Evolutionary conservation across 2,888 invertebrate species (phyloP).

Genomic region (Odontocerum albicorne): DNA sequence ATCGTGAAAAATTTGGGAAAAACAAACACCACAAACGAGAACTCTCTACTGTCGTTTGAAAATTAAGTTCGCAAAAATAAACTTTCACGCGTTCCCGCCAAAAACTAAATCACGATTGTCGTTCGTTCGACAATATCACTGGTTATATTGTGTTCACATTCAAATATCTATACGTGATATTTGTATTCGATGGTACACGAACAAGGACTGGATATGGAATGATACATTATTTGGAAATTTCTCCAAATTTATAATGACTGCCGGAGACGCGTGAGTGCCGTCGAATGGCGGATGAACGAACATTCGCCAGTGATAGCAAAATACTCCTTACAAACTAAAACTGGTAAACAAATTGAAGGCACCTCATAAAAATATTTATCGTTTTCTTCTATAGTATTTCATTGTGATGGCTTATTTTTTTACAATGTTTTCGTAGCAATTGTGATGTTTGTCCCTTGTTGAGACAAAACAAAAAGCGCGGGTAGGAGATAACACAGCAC

Average conservation of each 20-base stretch:
- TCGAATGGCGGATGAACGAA: slow-evolving; percentile 36
- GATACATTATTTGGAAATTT: slow-evolving; percentile 48
- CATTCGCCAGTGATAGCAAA: slow-evolving; percentile 26
- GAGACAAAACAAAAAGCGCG: background rate
- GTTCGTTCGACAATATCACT: slow-evolving; percentile 17
- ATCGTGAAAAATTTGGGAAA: slow-evolving; percentile 50
- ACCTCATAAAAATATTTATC: background rate
- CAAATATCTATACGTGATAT: background rate
- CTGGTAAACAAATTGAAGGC: background rate
- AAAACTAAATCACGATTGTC: slow-evolving; percentile 1
- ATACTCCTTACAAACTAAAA: background rate
- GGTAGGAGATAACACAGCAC: slow-evolving; percentile 10
- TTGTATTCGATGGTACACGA: slow-evolving; percentile 43
- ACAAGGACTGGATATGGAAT: slow-evolving; percentile 54
- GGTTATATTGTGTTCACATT: slow-evolving; percentile 4
- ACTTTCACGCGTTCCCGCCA: slow-evolving; percentile 8
- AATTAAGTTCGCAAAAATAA: background rate
- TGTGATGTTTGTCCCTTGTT: background rate
- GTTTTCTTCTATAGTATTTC: no score
- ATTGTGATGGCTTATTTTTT: no score
- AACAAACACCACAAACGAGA: slow-evolving; percentile 38
- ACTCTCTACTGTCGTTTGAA: slow-evolving; percentile 1
- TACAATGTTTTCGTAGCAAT: background rate
- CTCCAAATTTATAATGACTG: slow-evolving; percentile 57
- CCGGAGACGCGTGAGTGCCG: slow-evolving; percentile 52